Evolutionary conservation across 2,113 vertebrate species (phyloP), one percentile per base, ranked within the genome.

Genomic region (Potamarius usumacintae): DNA sequence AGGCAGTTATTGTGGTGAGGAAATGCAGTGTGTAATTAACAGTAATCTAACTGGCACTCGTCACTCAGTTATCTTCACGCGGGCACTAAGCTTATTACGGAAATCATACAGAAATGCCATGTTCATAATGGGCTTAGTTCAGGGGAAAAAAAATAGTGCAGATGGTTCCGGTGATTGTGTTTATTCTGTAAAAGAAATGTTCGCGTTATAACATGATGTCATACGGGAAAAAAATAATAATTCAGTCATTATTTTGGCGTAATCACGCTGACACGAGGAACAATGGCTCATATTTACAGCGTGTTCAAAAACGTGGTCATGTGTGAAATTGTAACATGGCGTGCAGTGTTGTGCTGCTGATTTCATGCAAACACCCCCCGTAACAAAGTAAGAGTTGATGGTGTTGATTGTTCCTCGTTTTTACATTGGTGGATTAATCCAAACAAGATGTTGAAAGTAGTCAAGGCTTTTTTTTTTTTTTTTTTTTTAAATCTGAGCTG

Each of bases 21-120:
- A 55, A 71, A 55, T 15, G 27, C 4, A 5, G 25, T 2, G 79
- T 34, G 67, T 77, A 76, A 76, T 74, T 83, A 83, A 53, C 86
- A 50, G 55, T 63, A 27, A 85, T 30, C 71, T 50, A n/a, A 87
- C 67, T 53, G 86, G n/a, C 55, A 80, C 48, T 34, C 18, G 27
- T n/a, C 27, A 67, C 52, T 69, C 53, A 22, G 80, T 63, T 63
- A 76, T 69, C 53, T 82, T 18, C 77, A 48, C 15, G 9, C 48
- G 18, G 48, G 18, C 78, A 11, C 34, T 20, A 82, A 58, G 65
- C 63, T 60, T 48, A 76, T 82, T 87, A 72, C 2, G 71, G 50
- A 57, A 86, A 81, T 57, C 67, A 1, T 48, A 60, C 52, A 58
- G 79, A 55, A 84, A 34, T 8, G 17, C 15, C 42, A 2, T 27